Conservation (phyloP, 2,797 vertebrate species). For the Neoniphon sammara region DNA sequence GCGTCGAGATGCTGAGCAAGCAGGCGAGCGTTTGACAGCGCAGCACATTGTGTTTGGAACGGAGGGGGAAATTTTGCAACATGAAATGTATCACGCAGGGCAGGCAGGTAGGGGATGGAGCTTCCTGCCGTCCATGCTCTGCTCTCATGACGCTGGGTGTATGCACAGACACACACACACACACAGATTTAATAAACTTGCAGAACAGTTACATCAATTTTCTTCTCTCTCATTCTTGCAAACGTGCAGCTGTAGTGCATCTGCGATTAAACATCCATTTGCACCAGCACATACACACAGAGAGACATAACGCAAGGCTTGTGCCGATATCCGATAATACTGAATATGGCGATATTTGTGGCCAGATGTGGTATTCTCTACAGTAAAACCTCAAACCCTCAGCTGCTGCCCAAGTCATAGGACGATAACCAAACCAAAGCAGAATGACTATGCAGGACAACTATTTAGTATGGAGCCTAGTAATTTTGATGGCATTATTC, state of each 20-base stretch:
- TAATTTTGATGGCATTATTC: too few species aligned
- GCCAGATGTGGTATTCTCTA: too few species aligned
- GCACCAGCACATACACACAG: neutral
- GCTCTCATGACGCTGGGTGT: constrained; percentile 1
- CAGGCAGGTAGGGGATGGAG: constrained; percentile 44
- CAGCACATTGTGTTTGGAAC: constrained; percentile 59
- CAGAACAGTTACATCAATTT: constrained; percentile 6
- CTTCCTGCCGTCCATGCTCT: constrained; percentile 17
- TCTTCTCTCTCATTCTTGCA: neutral
- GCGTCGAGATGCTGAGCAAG: constrained; percentile 70
- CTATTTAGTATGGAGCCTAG: too few species aligned
- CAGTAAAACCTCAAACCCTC: too few species aligned
- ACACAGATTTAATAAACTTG: neutral
- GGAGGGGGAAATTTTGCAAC: constrained; percentile 16
- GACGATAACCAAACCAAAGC: too few species aligned
- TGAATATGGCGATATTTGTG: too few species aligned
- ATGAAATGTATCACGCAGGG: constrained; percentile 54
- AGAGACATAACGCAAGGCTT: too few species aligned
- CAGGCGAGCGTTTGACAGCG: constrained; percentile 48
- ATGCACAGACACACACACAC: constrained; percentile 12
- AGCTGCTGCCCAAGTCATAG: too few species aligned
- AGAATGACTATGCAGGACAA: too few species aligned
- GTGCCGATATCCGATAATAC: too few species aligned
- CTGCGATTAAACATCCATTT: neutral
- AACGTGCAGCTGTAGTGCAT: constrained; percentile 13